These are phyloP conservation scores for Tuta absoluta DNA, from an alignment of 2,888 invertebrate species.

Conservation along the genomic window DNA sequence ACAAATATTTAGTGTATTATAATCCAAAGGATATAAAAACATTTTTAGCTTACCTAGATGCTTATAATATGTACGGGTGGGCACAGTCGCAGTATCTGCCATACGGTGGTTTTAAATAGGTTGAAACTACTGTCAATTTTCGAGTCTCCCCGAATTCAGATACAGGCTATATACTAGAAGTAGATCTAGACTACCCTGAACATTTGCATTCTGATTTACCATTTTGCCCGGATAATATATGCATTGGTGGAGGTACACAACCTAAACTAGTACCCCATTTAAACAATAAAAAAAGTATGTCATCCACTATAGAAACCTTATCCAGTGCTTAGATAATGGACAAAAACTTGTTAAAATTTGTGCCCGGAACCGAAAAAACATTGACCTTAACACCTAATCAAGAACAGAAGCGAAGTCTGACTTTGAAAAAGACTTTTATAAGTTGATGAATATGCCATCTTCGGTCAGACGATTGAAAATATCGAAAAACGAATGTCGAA, in stretches of 20 bases:
- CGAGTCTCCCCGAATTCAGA: too few relatives aligned
- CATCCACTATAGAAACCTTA: slow-evolving; percentile 43
- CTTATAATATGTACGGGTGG: slow-evolving; percentile 48
- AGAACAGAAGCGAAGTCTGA: background rate
- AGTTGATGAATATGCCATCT: background rate
- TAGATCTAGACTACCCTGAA: too few relatives aligned
- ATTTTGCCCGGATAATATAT: too few relatives aligned
- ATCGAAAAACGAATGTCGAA: background rate
- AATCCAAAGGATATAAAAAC: slow-evolving; percentile 37
- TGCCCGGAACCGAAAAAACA: slow-evolving; percentile 42
- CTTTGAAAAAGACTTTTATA: slow-evolving; percentile 25
- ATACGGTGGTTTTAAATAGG: too few relatives aligned
- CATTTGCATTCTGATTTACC: too few relatives aligned
- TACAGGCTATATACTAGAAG: too few relatives aligned
- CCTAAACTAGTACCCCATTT: too few relatives aligned
- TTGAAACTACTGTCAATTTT: too few relatives aligned
- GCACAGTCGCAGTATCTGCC: too few relatives aligned
- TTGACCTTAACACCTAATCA: slow-evolving; percentile 32
- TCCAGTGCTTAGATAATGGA: slow-evolving; percentile 43
- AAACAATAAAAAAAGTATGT: slow-evolving; percentile 38
- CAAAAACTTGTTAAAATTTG: slow-evolving; percentile 39
- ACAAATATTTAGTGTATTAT: too few relatives aligned
- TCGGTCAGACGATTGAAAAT: slow-evolving; percentile 17
- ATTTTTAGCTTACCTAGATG: slow-evolving; percentile 43
- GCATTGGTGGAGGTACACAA: too few relatives aligned